phyloP scores from a whole-genome alignment of 2,797 vertebrate species.

The Sebastes jordani region DNA sequence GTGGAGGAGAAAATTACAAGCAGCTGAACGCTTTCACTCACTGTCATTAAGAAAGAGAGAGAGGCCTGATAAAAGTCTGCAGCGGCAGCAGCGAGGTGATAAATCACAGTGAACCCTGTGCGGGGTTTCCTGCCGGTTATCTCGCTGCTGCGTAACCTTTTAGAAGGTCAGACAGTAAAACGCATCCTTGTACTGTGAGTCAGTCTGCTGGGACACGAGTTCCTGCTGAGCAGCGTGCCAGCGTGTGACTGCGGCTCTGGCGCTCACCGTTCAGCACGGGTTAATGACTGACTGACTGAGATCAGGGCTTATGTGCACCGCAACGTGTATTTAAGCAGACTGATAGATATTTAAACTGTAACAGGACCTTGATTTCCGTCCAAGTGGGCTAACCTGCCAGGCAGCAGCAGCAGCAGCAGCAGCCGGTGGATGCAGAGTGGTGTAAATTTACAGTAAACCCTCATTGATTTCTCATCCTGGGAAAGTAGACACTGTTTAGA shows the following conservation, averaged over 20 bases:
- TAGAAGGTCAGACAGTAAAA: background rate
- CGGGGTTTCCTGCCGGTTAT: background rate
- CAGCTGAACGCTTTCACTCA: background rate
- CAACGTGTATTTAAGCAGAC: constrained; percentile 19
- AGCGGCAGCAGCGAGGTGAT: constrained; percentile 8
- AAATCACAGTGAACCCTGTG: background rate
- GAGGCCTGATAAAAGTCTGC: constrained; percentile 18
- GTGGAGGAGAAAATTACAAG: constrained; percentile 30
- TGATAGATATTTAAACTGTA: constrained; percentile 11
- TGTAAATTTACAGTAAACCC: background rate
- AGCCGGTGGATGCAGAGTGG: background rate
- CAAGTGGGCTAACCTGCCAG: background rate
- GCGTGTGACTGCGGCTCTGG: background rate
- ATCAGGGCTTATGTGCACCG: background rate
- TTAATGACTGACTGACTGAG: constrained; percentile 25
- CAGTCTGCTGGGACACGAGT: background rate
- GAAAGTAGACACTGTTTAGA: background rate
- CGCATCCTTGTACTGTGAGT: background rate
- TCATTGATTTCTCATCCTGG: background rate
- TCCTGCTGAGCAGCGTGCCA: background rate
- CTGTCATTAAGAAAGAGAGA: background rate
- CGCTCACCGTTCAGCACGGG: background rate
- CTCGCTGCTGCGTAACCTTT: background rate
- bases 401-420: background rate
- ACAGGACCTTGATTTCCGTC: background rate